phyloP scores from a whole-genome alignment of 2,888 invertebrate species.

The Odontocolon sp. region DNA sequence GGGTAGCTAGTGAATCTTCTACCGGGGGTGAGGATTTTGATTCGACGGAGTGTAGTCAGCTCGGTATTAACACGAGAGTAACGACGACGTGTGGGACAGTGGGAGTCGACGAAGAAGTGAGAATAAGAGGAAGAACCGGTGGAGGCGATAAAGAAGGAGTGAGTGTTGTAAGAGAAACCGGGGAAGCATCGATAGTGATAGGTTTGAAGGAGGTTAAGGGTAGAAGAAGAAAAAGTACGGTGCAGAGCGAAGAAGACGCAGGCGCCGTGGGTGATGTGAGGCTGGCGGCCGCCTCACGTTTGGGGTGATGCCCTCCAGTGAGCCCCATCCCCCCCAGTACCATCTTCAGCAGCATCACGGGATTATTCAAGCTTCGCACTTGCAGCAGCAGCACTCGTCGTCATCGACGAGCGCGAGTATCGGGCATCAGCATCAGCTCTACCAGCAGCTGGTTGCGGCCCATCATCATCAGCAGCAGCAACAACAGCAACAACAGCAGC shows the following conservation, averaged over 20 bases:
- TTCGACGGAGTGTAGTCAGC: constrained; percentile 43
- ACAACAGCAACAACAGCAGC: constrained; percentile 51
- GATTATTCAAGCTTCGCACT: constrained; percentile 76
- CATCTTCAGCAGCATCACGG: constrained; percentile 78
- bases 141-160: constrained; percentile 45
- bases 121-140: constrained; percentile 56
- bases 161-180: constrained; percentile 26
- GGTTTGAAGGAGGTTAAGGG: constrained; percentile 60
- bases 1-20: constrained; percentile 76
- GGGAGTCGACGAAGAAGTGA: constrained; percentile 51
- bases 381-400: constrained; percentile 75
- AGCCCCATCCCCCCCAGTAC: constrained; percentile 80
- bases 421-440: constrained; percentile 77
- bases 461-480: constrained; percentile 67
- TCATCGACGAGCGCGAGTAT: constrained; percentile 74
- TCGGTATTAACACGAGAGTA: neutral
- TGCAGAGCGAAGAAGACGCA: constrained; percentile 65
- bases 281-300: constrained; percentile 80
- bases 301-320: constrained; percentile 81
- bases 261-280: constrained; percentile 80
- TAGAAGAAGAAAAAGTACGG: constrained; percentile 59
- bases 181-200: constrained; percentile 38
- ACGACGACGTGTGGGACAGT: constrained; percentile 51
- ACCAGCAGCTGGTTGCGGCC: constrained; percentile 79
- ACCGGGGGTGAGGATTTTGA: constrained; percentile 67